phyloP scores from a whole-genome alignment of 2,797 vertebrate genomes.

The Coregonus sp. region DNA sequence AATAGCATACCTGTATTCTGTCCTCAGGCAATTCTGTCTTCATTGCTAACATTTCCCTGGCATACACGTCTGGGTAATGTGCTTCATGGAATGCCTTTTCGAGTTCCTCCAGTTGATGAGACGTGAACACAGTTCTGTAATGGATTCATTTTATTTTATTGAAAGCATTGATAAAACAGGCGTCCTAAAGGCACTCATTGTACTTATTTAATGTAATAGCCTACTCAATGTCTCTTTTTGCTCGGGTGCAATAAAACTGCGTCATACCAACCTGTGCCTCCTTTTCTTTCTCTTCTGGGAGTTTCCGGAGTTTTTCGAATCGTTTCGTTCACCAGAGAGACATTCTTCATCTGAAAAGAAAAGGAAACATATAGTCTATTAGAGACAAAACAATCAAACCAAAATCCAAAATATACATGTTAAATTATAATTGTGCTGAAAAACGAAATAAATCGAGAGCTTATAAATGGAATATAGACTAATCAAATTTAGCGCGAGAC shows the following conservation, averaged over 20 bases:
- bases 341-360: slow-evolving; percentile 85
- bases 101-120: slow-evolving; percentile 91
- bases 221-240: background rate
- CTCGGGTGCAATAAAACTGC: background rate
- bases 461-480: too few species aligned
- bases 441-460: too few species aligned
- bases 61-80: slow-evolving; percentile 93
- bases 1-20: slow-evolving; percentile 85
- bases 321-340: slow-evolving; percentile 80
- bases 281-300: slow-evolving; percentile 90
- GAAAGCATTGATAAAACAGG: background rate
- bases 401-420: background rate
- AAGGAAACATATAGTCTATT: background rate
- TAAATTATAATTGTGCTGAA: too few species aligned
- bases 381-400: background rate
- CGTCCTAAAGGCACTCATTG: background rate
- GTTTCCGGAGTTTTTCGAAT: slow-evolving; percentile 73
- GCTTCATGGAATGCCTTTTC: slow-evolving; percentile 95
- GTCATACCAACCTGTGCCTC: slow-evolving; percentile 83
- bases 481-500: too few species aligned
- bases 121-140: slow-evolving; percentile 90
- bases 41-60: slow-evolving; percentile 91
- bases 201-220: background rate
- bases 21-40: slow-evolving; percentile 95
- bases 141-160: background rate